Percentiles rank a stretch among this genome's conserved stretches.
Evolutionary conservation across 2,113 vertebrate genomes (phyloP).

Genomic region (Crypturellus undulatus): DNA sequence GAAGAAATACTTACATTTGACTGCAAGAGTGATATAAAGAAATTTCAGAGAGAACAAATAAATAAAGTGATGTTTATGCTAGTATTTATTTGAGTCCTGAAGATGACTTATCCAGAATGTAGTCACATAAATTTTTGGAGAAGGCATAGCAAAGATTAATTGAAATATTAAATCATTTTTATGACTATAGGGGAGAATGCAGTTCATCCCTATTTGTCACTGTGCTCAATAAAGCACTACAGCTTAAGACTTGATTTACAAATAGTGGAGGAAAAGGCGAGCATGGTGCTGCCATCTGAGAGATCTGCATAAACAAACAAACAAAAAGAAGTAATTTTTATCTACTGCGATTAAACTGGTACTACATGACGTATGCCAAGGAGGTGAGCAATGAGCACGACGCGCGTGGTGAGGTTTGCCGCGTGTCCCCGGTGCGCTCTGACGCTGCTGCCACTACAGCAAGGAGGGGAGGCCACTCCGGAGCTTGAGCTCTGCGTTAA

Average conservation of each 20-base stretch:
- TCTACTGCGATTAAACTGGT: conserved; percentile 20
- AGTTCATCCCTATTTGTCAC: conserved; percentile 65
- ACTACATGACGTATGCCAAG: background rate
- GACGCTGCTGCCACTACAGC: background rate
- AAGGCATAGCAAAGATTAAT: conserved; percentile 71
- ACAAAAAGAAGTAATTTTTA: conserved; percentile 39
- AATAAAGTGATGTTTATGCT: conserved; percentile 66
- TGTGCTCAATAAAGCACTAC: conserved; percentile 36
- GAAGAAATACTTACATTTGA: background rate
- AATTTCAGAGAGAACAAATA: conserved; percentile 52
- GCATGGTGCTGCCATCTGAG: conserved; percentile 19
- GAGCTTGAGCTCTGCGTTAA: background rate
- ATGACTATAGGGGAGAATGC: conserved; percentile 33
- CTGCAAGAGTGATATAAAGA: background rate
- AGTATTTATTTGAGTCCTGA: conserved; percentile 59
- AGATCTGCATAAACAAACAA: background rate
- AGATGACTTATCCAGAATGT: conserved; percentile 62
- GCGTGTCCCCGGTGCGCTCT: background rate
- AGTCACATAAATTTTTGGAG: conserved; percentile 63
- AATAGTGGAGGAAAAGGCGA: conserved; percentile 31
- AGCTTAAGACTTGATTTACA: conserved; percentile 69
- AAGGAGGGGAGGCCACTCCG: background rate
- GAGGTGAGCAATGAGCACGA: background rate
- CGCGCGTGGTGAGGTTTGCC: background rate
- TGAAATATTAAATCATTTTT: conserved; percentile 77